Evolutionary conservation across 2,113 vertebrate genomes (phyloP).

Genomic region (Pollachius pollachius): DNA sequence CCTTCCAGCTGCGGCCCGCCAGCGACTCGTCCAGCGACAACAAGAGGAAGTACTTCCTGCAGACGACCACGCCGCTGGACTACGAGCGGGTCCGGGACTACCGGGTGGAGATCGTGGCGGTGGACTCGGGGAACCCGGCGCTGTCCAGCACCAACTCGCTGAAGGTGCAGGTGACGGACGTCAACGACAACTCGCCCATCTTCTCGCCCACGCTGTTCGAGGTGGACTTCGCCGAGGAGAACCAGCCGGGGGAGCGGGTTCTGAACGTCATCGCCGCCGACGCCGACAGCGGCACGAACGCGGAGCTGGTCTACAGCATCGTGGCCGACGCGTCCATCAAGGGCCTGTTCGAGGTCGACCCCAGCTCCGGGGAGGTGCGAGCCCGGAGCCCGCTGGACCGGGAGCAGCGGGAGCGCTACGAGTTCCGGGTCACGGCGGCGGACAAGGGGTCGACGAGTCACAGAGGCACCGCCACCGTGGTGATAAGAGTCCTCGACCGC

Average conservation of each 20-base stretch:
- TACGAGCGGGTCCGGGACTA: conserved; percentile 91
- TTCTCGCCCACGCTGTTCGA: conserved; percentile 91
- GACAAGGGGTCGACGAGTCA: conserved; percentile 93
- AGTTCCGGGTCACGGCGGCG: conserved; percentile 89
- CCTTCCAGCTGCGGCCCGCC: conserved; percentile 91
- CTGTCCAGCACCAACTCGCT: conserved; percentile 96
- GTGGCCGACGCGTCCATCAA: conserved; percentile 84
- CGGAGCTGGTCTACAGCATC: conserved; percentile 88
- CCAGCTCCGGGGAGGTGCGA: conserved; percentile 86
- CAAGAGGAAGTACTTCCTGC: conserved; percentile 97
- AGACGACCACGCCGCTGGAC: conserved; percentile 94
- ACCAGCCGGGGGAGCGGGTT: conserved; percentile 86
- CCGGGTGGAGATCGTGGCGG: conserved; percentile 91
- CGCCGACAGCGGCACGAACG: conserved; percentile 92
- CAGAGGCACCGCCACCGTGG: conserved; percentile 91
- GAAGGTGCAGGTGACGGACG: conserved; percentile 92
- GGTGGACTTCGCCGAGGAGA: conserved; percentile 92
- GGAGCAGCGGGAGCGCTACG: conserved; percentile 89
- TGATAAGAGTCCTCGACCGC: conserved; percentile 90
- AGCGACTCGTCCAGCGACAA: conserved; percentile 92
- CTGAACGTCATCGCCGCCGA: conserved; percentile 88
- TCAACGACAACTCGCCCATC: conserved; percentile 93
- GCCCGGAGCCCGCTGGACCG: conserved; percentile 90
- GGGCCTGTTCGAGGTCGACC: conserved; percentile 89
- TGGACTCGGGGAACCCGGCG: conserved; percentile 94